A percentile compares a stretch with the other conserved stretches of the same genome.
Evolutionary conservation across 1,140 invertebrate species (phyloP).

Genomic region (Meloidogyne exigua): DNA sequence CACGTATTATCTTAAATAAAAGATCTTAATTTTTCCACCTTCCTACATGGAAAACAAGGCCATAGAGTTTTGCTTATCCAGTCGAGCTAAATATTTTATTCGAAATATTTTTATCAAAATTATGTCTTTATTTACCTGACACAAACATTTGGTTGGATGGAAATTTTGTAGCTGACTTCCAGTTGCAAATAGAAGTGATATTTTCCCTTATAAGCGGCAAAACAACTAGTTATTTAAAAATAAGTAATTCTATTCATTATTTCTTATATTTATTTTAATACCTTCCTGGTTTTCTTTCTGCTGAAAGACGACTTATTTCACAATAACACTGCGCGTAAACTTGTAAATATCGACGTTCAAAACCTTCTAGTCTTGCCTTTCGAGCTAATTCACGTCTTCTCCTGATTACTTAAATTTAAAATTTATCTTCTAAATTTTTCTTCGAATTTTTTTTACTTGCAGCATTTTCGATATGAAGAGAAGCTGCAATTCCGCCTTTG

Average conservation of each 20-base stretch:
- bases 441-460: constrained; percentile 11
- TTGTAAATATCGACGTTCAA: constrained; percentile 50
- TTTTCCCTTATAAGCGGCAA: constrained; percentile 58
- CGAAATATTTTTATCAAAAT: neutral
- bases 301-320: constrained; percentile 56
- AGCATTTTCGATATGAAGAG: constrained; percentile 31
- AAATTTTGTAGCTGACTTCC: constrained; percentile 51
- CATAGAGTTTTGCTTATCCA: constrained; percentile 53
- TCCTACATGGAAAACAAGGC: constrained; percentile 62
- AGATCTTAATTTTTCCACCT: neutral
- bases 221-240: constrained; percentile 39
- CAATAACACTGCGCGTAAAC: constrained; percentile 62
- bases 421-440: neutral
- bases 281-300: constrained; percentile 51
- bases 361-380: constrained; percentile 8
- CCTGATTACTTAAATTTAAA: constrained; percentile 19
- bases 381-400: constrained; percentile 19
- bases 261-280: constrained; percentile 8
- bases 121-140: constrained; percentile 38
- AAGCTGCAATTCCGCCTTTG: constrained; percentile 54
- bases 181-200: constrained; percentile 45
- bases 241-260: neutral
- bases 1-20: constrained; percentile 56
- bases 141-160: constrained; percentile 56
- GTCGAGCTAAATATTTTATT: constrained; percentile 37